Base-by-base conservation (phyloP, 37 sponge, comb jelly and placozoan species). In the Aphrocallistes beatrix region DNA sequence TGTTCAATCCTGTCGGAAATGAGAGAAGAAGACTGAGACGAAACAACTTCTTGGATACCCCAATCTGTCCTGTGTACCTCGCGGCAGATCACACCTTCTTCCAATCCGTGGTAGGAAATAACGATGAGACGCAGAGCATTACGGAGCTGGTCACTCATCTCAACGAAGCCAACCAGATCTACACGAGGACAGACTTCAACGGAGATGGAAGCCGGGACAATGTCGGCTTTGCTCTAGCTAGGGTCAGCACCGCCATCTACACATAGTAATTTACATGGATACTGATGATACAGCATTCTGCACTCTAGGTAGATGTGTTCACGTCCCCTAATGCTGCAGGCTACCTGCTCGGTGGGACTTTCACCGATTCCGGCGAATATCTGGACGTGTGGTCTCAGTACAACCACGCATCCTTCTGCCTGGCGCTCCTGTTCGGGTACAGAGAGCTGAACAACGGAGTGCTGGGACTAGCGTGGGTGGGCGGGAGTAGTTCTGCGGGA, bases 401-500 rank as follows among this genome's bases (percentile, higher is more conserved):
- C 36, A 38, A 91, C 39, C 89, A 91, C 50, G 47, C 50, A 51
- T 37, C 1, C 37, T 91, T 85, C 60, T 91, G 92, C 84, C 83
- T 89, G 50, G 89, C 89, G 1, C n/a, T 91, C 48, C 50, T 91
- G 28, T 82, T 82, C 42, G 83, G 42, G 39, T 86, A 87, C 69
- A 75, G 92, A 36, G 89, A 89, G n/a, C 87, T 91, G 42, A 81
- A 1, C 32, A 81, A 39, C 16, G 92, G 92, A 23, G 92, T 91
- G 28, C 39, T 91, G 0, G 92, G 92, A 34, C 84, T 91, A 82
- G 92, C 92, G 23, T 91, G 89, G 89, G 89, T 91, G 49, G 90
- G 86, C 13, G 93, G 93, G 37, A 91, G 91, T 1, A 87, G 88
- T 32, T 8, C 38, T 34, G 96, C 94, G 37, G 96, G 96, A 0